Base-by-base conservation (phyloP, 2,797 vertebrate genomes). In the Molossus molossus region DNA sequence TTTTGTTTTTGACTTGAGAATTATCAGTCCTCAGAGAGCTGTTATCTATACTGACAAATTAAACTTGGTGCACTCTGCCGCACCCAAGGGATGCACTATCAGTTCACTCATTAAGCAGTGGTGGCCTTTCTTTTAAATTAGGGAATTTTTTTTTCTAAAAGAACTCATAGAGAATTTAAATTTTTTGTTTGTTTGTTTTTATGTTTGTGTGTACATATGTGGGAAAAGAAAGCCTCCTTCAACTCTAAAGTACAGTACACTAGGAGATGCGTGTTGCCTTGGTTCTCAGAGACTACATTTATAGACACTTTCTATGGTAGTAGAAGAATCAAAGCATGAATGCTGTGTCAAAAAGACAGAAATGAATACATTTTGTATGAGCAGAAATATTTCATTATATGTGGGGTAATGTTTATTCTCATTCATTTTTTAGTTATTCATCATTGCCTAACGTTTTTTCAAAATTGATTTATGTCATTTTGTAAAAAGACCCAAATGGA, bases 401-500 rank as follows among this genome's bases (percentile, higher is more conserved):
- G 48, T 45, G 27, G 21, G 11, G 6, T 91, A 27, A 69, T 58
- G 3, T 73, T 94, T 82, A 2, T 10, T 55, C 6, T 75, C 18
- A 18, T 55, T 50, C 21, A 72, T 67, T 93, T 87, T 87, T 92
- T 2, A 72, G 1, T 73, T 89, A 40, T 27, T 86, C 12, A 69
- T 77, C 29, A 77, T 82, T 82, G 11, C 6, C 82, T 72, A 40
- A 60, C 14, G 77, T 84, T 29, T 67, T 53, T 57, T 57, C 18
- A 91, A 92, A 86, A 89, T 53, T 86, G 27, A 79, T 83, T 70
- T 29, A 67, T 23, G 45, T 40, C 20, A 89, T 53, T 48, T 65
- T 96, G 5, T 50, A 67, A 91, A 88, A 94, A 60, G 4, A 55
- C 37, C 6, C 23, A 81, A 60, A 60, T 87, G 48, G 9, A 62